A percentile compares a stretch with the other conserved stretches of the same genome.
Evolutionary conservation across 2,113 vertebrate genomes (phyloP).

Genomic region (Myodes glareolus): DNA sequence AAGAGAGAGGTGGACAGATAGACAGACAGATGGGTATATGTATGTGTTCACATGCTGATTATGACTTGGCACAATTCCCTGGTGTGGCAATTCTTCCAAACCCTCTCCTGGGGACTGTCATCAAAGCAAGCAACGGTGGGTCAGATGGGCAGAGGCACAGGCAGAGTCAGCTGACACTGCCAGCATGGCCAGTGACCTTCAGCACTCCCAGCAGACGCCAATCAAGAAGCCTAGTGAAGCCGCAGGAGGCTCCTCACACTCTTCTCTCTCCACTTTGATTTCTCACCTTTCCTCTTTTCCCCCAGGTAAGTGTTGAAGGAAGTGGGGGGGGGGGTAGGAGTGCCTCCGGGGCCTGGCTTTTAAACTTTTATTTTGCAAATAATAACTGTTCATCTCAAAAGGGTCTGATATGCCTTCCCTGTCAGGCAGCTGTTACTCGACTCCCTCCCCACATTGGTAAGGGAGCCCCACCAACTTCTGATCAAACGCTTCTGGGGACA

Average conservation of each 20-base stretch:
- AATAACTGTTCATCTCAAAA: neutral
- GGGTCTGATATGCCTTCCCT: neutral
- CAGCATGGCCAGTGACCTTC: neutral
- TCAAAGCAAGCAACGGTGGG: neutral
- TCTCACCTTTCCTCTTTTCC: neutral
- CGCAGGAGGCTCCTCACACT: accelerated
- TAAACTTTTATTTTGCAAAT: neutral
- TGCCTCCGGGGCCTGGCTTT: neutral
- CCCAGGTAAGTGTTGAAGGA: neutral
- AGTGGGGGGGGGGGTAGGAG: neutral
- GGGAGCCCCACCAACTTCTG: neutral
- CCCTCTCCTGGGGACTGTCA: neutral
- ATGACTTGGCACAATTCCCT: neutral
- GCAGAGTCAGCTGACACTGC: accelerated
- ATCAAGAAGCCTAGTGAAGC: accelerated
- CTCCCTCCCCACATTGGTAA: accelerated
- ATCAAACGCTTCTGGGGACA: neutral
- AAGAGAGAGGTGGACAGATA: neutral
- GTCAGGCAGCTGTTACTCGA: accelerated
- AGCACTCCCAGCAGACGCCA: neutral
- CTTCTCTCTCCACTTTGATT: neutral
- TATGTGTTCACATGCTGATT: neutral
- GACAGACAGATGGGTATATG: accelerated
- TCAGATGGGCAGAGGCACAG: neutral
- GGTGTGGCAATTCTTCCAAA: neutral